These are phyloP conservation scores for Porites lobata DNA, from an alignment of 92 coral and sea anemone genomes.

Conservation along the genomic window DNA sequence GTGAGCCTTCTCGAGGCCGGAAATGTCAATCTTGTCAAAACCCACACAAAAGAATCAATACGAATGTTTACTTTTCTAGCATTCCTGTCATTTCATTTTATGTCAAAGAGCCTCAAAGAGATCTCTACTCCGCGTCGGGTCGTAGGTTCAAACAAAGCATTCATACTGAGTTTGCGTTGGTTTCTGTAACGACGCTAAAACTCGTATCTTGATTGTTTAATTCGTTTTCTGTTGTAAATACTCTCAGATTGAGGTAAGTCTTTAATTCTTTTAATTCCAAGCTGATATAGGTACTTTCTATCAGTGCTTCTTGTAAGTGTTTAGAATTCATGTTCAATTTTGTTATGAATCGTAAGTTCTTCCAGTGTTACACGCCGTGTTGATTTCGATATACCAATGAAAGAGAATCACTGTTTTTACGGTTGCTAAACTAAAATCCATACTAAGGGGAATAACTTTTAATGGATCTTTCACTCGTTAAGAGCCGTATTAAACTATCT, in stretches of 20 bases:
- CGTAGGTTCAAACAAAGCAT: conserved; percentile 4
- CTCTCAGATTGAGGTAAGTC: background rate
- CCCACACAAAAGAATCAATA: conserved; percentile 7
- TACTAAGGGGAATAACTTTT: too few species aligned
- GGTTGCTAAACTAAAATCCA: too few species aligned
- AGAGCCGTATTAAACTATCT: background rate
- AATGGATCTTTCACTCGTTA: background rate
- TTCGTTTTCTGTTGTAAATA: too few species aligned
- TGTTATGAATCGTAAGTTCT: too few species aligned
- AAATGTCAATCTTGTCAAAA: conserved; percentile 7
- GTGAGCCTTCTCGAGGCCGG: background rate
- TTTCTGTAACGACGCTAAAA: too few species aligned
- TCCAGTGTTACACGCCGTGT: too few species aligned
- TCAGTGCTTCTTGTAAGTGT: too few species aligned
- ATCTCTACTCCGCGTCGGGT: conserved; percentile 29
- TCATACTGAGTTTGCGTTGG: background rate
- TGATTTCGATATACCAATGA: too few species aligned
- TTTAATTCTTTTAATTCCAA: background rate
- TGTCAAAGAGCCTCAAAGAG: background rate
- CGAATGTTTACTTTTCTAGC: conserved; percentile 25
- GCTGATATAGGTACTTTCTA: too few species aligned
- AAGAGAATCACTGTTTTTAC: too few species aligned
- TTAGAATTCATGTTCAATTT: too few species aligned
- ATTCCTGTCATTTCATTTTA: conserved; percentile 28
- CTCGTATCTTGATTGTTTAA: background rate